phyloP scores from a whole-genome alignment of 2,888 invertebrate genomes.

The Hirudinaria manillensis region DNA sequence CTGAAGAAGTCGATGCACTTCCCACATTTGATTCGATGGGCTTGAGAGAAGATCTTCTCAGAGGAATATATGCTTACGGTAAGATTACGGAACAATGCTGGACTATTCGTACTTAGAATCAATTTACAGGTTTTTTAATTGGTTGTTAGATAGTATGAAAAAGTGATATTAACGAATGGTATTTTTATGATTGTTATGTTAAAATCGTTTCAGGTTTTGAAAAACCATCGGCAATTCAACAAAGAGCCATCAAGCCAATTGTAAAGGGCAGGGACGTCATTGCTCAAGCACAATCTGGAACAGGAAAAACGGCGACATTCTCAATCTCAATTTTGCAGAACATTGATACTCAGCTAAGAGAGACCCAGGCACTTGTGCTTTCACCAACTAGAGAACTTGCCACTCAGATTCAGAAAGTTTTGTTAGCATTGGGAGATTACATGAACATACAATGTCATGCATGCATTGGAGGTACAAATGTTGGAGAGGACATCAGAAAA shows the following conservation, averaged over 20 bases:
- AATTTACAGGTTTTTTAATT: too few relatives aligned
- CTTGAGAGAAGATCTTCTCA: conserved; percentile 81
- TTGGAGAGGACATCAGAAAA: conserved; percentile 96
- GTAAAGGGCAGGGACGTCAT: conserved; percentile 96
- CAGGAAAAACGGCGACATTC: conserved; percentile 98
- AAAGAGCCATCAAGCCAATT: conserved; percentile 88
- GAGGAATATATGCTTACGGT: conserved; percentile 93
- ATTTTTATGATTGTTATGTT: too few relatives aligned
- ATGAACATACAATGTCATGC: conserved; percentile 99
- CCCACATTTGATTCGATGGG: conserved; percentile 94
- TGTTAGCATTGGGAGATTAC: conserved; percentile 57
- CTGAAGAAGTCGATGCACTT: conserved; percentile 90
- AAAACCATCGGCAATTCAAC: conserved; percentile 96
- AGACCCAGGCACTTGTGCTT: conserved; percentile 79
- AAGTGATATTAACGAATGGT: too few relatives aligned
- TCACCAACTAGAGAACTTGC: conserved; percentile 97
- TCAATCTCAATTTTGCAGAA: conserved; percentile 90
- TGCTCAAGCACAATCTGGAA: conserved; percentile 96
- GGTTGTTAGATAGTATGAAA: too few relatives aligned
- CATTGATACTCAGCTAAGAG: conserved; percentile 81
- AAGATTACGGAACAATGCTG: not conserved
- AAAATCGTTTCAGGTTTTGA: conserved; percentile 69
- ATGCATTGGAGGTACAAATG: conserved; percentile 96
- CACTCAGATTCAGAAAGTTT: conserved; percentile 86
- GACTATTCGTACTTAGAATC: too few relatives aligned